Evolutionary conservation across 2,888 invertebrate species (phyloP), one percentile per base, ranked within the genome.

Genomic region (Apodemia mormo): DNA sequence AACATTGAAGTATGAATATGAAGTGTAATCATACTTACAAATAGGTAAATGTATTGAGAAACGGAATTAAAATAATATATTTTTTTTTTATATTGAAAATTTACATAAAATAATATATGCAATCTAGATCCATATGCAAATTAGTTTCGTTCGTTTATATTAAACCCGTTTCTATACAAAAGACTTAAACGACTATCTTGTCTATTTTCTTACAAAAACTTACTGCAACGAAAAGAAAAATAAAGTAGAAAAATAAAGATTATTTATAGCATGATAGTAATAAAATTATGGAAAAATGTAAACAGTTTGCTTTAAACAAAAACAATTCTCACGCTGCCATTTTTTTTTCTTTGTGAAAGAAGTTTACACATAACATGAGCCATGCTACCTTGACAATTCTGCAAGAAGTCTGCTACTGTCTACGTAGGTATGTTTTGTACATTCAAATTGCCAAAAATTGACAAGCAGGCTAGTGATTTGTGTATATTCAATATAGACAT

Each of bases 361-460:
- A 43, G 43, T 43, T 9, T 9, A 98, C 43, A 8, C 43, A 43
- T 7, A 12, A 3, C 10, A 12, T 45, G 10, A 45, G 2, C 45
- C 45, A 45, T 45, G 4, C 45, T 45, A 12, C 45, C 45, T 45
- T 12, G 10, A 45, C 8, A 40, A 40, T 40, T 37, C 37, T 37
- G 37, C 37, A 37, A 37, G 37, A 5, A 37, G 37, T 37, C 0
- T 37, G 5, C 37, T 5, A 37, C 5, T 3, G 5, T 22, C 3
- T 37, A 37, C 37, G 37, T 37, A 37, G 5, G 5, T 37, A 3
- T 8, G 40, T 40, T 1, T 8, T 40, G 8, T 8, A 40, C 40
- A 40, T 45, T 45, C 10, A 9, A 43, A 8, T 43, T 43, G 43
- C 7, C 7, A 43, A 43, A 43, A 7, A 8, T 43, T 43, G 7